Conservation (phyloP, 2,888 invertebrate species). For the Drosophila quasianomalipes region DNA sequence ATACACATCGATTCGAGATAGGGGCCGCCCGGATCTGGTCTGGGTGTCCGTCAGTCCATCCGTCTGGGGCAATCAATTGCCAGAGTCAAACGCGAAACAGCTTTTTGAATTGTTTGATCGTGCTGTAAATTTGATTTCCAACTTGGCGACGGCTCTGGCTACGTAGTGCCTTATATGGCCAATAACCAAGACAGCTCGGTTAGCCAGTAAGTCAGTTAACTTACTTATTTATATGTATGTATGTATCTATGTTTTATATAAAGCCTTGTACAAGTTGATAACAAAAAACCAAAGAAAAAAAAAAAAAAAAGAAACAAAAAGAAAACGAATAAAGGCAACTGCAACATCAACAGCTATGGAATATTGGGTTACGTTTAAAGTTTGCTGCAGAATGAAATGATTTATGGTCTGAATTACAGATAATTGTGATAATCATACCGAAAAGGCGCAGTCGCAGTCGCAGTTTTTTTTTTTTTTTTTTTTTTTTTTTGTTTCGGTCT, state of each 20-base stretch:
- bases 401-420: constrained; percentile 84
- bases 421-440: constrained; percentile 84
- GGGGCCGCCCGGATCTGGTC: constrained; percentile 19
- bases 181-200: constrained; percentile 28
- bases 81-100: constrained; percentile 32
- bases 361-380: constrained; percentile 76
- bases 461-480: constrained; percentile 21
- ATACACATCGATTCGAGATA: constrained; percentile 33
- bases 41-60: constrained; percentile 12
- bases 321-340: constrained; percentile 17
- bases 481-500: constrained; percentile 16
- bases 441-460: constrained; percentile 68
- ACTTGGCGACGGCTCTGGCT: constrained; percentile 63
- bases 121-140: constrained; percentile 71
- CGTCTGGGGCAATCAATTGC: constrained; percentile 43
- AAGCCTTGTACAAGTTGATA: constrained; percentile 61
- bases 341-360: constrained; percentile 29
- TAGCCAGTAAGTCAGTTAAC: constrained; percentile 17
- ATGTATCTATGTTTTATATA: constrained; percentile 47
- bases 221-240: constrained; percentile 63
- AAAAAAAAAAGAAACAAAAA: not conserved
- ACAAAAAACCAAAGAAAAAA: constrained; percentile 11
- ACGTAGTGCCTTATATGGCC: constrained; percentile 31
- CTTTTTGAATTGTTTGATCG: constrained; percentile 75
- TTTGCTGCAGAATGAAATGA: constrained; percentile 77